Conservation (phyloP, 2,888 invertebrate genomes). For the Apamea epomidion region DNA sequence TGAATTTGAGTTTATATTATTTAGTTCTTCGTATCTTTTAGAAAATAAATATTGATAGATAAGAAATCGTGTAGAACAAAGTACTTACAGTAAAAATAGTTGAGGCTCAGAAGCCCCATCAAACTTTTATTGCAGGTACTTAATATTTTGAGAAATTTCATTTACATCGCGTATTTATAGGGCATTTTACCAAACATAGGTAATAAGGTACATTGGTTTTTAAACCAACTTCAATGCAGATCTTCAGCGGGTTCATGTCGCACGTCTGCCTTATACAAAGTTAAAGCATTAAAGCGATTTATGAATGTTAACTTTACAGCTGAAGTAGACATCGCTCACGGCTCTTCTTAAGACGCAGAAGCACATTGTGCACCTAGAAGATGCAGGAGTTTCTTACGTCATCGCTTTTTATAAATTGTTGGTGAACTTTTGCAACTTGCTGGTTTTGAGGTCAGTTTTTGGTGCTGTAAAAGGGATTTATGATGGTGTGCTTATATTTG, state of each 20-base stretch:
- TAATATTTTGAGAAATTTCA: background rate
- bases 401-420: conserved; percentile 38
- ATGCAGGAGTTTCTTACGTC: conserved; percentile 34
- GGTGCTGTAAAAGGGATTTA: background rate
- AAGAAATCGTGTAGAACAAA: too few species aligned
- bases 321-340: conserved; percentile 53
- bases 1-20: too few species aligned
- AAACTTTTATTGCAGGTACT: too few species aligned
- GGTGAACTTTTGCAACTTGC: conserved; percentile 9
- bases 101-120: too few species aligned
- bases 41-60: background rate
- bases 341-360: conserved; percentile 38
- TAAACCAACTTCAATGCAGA: conserved; percentile 53
- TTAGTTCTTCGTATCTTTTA: too few species aligned
- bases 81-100: too few species aligned
- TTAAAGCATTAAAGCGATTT: conserved; percentile 66
- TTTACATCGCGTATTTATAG: background rate
- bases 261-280: conserved; percentile 57
- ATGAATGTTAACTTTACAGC: conserved; percentile 62
- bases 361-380: conserved; percentile 47
- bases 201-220: background rate
- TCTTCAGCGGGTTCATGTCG: conserved; percentile 53
- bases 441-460: conserved; percentile 4
- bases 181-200: background rate
- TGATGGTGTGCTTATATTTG: background rate